Conservation (phyloP, 64 coral and sea anemone genomes). For the Pachyseris speciosa region DNA sequence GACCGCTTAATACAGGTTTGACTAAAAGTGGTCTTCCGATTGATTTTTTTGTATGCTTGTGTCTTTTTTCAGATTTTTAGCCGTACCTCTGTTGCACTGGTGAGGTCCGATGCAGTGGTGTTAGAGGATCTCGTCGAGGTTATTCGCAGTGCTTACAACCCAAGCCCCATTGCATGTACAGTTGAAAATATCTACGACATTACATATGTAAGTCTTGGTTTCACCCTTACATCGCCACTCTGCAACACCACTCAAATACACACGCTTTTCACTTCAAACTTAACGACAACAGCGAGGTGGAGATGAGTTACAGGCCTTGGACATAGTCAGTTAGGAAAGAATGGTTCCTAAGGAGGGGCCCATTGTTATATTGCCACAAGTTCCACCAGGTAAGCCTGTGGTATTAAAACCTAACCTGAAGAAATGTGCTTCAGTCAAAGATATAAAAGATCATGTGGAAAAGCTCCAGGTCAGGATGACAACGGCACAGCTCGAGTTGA, state of each 20-base stretch:
- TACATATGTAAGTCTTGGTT: constrained; percentile 46
- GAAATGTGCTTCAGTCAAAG: constrained; percentile 28
- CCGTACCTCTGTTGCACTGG: background rate
- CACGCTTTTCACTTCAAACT: constrained; percentile 48
- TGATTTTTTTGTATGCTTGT: background rate
- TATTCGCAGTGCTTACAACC: background rate
- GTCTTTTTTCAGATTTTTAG: constrained; percentile 52
- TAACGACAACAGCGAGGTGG: background rate
- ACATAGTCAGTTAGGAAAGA: background rate
- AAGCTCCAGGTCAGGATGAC: background rate
- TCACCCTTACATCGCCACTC: background rate
- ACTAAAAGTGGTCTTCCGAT: no score
- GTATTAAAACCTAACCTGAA: constrained; percentile 16
- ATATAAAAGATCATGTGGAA: background rate
- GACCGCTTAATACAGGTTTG: no score
- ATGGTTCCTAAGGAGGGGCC: background rate
- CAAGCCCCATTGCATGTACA: background rate
- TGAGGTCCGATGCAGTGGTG: background rate
- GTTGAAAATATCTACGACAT: constrained; percentile 32
- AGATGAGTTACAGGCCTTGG: constrained; percentile 23
- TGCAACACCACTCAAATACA: constrained; percentile 11
- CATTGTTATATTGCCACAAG: background rate
- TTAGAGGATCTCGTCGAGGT: background rate
- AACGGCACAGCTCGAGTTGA: background rate
- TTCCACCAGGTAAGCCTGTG: background rate